Evolutionary conservation across 2,113 vertebrate species (phyloP), one percentile per base, ranked within the genome.

Genomic region (Entomyzon cyanotis): DNA sequence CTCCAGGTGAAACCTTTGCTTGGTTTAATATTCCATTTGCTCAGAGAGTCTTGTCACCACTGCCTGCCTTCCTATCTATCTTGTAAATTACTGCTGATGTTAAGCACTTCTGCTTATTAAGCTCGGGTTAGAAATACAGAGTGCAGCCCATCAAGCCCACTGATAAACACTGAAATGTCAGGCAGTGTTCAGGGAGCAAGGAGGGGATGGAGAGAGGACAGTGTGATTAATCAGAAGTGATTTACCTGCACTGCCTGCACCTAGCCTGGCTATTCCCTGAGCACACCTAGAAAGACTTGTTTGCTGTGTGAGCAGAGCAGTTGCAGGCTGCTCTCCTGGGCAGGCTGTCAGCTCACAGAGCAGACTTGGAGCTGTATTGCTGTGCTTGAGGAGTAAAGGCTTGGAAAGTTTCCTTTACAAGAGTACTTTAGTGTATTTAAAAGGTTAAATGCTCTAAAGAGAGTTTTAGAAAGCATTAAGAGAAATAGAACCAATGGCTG

Each of bases 231-330:
- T 60, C 69, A 87, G 65, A 15, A 64, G 27, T 68, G 0, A 55
- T 84, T 84, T 71, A 60, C 68, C 41, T 42, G 67, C 33, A 27
- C 63, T 73, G 71, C 55, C 28, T 62, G 11, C 7, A 0, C 28
- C 47, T 49, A 25, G 7, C 19, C 33, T 39, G 56, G 60, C 19
- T 3, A 0, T 59, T 58, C 46, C 39, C 87, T 75, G 74, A 55
- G 67, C 47, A 21, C 14, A 7, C 3, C 1, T 7, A 0, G 1
- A 7, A 8, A 59, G 49, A 7, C 7, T 24, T 1, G 39, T 6
- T 60, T 1, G 1, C n/a, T 31, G 7, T 35, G 46, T 31, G 75
- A 73, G 33, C 46, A 83, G 46, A 91, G 59, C 69, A 56, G 30
- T 4, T 67, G 33, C 9, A 42, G 77, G 60, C 50, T 84, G 14